Evolutionary conservation across 30 jellyfish, hydroid and myxozoan genomes (phyloP), one percentile per base, ranked within the genome.

Genomic region (Nemopilema nomurai): DNA sequence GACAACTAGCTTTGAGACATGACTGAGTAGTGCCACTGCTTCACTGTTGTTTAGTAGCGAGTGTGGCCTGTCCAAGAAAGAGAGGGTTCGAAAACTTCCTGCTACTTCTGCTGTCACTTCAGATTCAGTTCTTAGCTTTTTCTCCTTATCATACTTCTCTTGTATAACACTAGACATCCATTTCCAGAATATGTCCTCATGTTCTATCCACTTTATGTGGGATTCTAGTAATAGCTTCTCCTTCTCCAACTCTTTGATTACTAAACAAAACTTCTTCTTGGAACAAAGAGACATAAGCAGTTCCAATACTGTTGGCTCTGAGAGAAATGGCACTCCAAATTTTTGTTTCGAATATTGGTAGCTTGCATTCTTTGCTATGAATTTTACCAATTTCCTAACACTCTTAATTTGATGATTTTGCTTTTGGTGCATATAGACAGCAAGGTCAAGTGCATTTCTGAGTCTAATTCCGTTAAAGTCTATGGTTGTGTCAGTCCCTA

Each of bases 91-190:
- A 41, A 41, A 6, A 41, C 57, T 6, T 41, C 57, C 13, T 13
- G 13, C 17, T 21, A 28, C 21, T 23, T 23, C 33, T 23, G 76
- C 76, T 67, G 76, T 20, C 33, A 6, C 32, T 18, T 67, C 76
- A 67, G 33, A 29, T 18, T 28, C 0, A 20, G 21, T 21, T 17
- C 51, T 18, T 21, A 0, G 76, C 22, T 23, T 23, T 19, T 82
- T 26, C 52, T 30, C 82, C 1, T 4, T 28, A 50, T 1, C 49
- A 64, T 53, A 51, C 50, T 75, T 69, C 21, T 77, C 89, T 6
- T 75, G 78, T 25, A 71, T 64, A 7, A 82, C 95, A 86, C 98
- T 92, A 68, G 77, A 21, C 91, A 92, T 23, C 98, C 98, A 92
- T 23, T 80, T 81, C 98, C 98, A 92, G 41, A 92, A 87, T 30